Evolutionary conservation across 2,113 vertebrate genomes (phyloP), one percentile per base, ranked within the genome.

Genomic region (Notothenia rossii): DNA sequence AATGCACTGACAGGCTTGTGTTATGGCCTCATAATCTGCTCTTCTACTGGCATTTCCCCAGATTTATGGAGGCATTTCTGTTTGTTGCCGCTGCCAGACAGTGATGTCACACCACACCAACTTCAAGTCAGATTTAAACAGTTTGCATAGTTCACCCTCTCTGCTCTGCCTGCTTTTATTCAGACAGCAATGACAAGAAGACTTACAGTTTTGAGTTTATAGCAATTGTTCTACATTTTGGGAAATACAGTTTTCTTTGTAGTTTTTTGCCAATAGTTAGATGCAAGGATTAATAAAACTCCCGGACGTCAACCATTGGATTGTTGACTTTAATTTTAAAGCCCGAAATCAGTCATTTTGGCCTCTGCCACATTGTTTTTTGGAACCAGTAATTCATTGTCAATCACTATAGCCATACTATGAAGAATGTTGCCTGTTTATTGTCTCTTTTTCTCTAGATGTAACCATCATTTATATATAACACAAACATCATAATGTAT

Each of bases 1-100:
- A 94, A 94, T 90, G 91, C 88, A 87, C 86, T 88, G 91, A 92
- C 80, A 72, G 84, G 87, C 85, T 89, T 82, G 40, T 90, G 88
- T 88, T 89, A 85, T 59, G 62, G 86, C 87, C 81, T 86, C 86
- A 81, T 91, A 91, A 88, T 88, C 79, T 77, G 55, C 82, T 88
- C 74, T 58, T 90, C 84, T 89, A 67, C 75, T 85, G 82, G 89
- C 86, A 78, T 91, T 90, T 86, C 33, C 73, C 74, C 72, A 86
- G 76, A 90, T 89, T 87, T 91, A 90, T 84, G 80, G 67, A 84
- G 76, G 77, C 86, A 75, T 85, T 79, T 84, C 62, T 77, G 29
- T 72, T 83, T 69, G 70, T 67, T 67, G 55, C 81, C 0, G 25
- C 56, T 74, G 75, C 84, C 85, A 89, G 81, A 91, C 82, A 82